A percentile compares a stretch with the other conserved stretches of the same genome.
Evolutionary conservation across 2,797 vertebrate genomes (phyloP).

Genomic region (Leptatherina wallacei): DNA sequence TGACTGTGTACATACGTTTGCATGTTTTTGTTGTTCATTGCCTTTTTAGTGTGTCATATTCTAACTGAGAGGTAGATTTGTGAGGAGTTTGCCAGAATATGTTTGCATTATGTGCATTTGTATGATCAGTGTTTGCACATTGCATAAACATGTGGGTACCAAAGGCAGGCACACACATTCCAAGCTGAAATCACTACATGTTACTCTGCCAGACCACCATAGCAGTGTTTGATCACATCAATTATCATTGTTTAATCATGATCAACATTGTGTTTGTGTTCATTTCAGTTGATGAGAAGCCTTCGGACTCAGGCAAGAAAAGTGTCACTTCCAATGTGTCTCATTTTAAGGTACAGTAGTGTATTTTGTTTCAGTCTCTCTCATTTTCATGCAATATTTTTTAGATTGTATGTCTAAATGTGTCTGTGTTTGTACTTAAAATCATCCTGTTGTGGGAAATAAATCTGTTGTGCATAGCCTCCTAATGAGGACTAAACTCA

Average conservation of each 20-base stretch:
- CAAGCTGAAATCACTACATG: neutral
- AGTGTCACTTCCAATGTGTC: conserved; percentile 64
- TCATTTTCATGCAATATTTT: conserved; percentile 4
- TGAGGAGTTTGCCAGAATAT: neutral
- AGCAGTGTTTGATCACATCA: neutral
- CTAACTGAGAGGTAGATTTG: neutral
- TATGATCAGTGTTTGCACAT: neutral
- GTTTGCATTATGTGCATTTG: neutral
- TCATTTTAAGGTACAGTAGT: conserved; percentile 70
- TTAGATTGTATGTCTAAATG: neutral
- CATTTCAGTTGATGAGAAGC: conserved; percentile 65
- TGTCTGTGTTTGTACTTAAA: neutral
- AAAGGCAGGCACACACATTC: conserved; percentile 2
- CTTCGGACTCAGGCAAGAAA: conserved; percentile 54
- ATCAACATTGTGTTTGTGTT: conserved; percentile 29
- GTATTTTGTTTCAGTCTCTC: conserved; percentile 1
- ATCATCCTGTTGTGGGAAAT: neutral
- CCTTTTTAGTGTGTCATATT: conserved; percentile 4
- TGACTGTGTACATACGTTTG: neutral
- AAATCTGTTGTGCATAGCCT: neutral
- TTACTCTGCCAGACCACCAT: neutral
- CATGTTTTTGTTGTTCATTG: conserved; percentile 7
- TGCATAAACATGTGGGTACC: neutral
- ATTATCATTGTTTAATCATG: conserved; percentile 1
- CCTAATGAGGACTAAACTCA: neutral